These are phyloP conservation scores for Oceanites oceanicus DNA, from an alignment of 2,113 vertebrate species.

Conservation along the genomic window DNA sequence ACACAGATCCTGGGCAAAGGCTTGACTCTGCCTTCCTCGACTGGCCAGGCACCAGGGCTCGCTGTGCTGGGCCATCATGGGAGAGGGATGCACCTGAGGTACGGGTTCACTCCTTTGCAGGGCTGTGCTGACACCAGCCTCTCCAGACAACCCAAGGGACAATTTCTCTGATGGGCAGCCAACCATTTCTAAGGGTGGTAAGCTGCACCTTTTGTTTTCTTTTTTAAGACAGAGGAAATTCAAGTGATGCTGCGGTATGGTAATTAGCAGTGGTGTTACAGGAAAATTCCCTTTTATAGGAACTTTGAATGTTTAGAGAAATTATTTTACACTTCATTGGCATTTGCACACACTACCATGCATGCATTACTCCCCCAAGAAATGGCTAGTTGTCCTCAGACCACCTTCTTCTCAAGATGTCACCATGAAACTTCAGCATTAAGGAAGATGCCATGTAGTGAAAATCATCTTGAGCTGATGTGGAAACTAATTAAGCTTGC, in stretches of 20 bases:
- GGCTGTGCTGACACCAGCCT: not conserved
- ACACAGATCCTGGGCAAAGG: not conserved
- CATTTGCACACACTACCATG: not conserved
- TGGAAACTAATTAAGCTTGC: not conserved
- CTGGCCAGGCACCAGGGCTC: not conserved
- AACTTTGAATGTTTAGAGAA: not conserved
- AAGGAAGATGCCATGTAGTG: not conserved
- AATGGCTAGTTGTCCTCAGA: not conserved
- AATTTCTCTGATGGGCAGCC: not conserved
- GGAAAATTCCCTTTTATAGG: not conserved
- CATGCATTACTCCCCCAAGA: not conserved
- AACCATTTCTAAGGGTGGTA: not conserved
- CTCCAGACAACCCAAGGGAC: not conserved
- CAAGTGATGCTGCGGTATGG: not conserved
- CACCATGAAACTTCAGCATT: not conserved
- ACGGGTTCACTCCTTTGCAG: not conserved
- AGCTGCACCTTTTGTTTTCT: not conserved
- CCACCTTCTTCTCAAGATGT: not conserved
- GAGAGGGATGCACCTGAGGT: not conserved
- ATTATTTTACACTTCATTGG: not conserved
- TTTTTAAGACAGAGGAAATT: not conserved
- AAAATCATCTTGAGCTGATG: not conserved
- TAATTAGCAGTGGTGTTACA: not conserved
- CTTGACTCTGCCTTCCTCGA: not conserved
- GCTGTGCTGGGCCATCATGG: accelerated